Base-by-base conservation (phyloP, 2,888 invertebrate genomes). In the Timema cristinae region DNA sequence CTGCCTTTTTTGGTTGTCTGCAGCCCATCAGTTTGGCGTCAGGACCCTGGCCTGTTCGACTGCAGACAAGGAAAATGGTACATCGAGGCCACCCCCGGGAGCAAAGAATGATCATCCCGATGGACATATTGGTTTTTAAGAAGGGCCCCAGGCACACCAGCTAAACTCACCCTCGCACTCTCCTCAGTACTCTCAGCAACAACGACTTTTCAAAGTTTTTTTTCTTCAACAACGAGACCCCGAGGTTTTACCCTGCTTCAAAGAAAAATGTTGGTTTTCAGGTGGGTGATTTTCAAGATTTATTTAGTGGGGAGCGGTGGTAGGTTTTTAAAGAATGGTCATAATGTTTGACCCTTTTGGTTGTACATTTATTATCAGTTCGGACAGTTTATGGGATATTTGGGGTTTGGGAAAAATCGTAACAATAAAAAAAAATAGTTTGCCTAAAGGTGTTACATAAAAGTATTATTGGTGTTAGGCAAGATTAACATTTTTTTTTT, bases 121-220 rank as follows among this genome's bases (percentile, higher is more conserved):
- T 99, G 74, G 99, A 99, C 81, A 90, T 91, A 72, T 97, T 97
- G 68, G 99, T 98, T 16, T 98, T 97, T 16, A 99, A 99, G 98
- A 91, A 90, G 50, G 98, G 98, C 6, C 84, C 88, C 78, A 83
- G 89, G 50, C 85, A 86, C 78, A 87, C 88, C 73, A 90, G 97
- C n/a, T 13, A 89, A 91, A 78, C 90, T 92, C 79, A 98, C 98
- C 0, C 91, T 98, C 47, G 89, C 73, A 91, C 93, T 90, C 99
- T 73, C 83, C n/a, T 99, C 78, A 94, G 96, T 75, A 98, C 99
- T n/a, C 88, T 99, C 68, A 97, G n/a, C 8, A 98, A 98, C 81
- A 98, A 99, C 81, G 99, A 99, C 82, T 98, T 93, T 81, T 93
- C 99, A 72, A 98, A 97, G 78, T 91, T 99, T 50, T 90, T 94